Evolutionary conservation across 2,888 invertebrate genomes (phyloP).

Genomic region (Pristionchus mayeri): DNA sequence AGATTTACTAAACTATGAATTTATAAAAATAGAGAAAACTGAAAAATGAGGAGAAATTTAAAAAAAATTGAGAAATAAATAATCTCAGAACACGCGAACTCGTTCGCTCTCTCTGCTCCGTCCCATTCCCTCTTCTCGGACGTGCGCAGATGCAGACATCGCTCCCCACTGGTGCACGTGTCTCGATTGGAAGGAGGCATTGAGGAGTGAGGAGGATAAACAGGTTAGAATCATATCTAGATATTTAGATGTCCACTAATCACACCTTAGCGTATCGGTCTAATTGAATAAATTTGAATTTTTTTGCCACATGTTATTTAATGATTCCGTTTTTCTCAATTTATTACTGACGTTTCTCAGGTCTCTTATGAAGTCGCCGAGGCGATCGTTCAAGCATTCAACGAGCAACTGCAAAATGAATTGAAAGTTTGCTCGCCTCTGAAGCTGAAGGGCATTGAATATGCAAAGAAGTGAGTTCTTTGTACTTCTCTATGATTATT

Average conservation of each 20-base stretch:
- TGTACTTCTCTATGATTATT: too few species aligned
- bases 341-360: not conserved
- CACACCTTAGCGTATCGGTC: too few species aligned
- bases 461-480: not conserved
- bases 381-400: not conserved
- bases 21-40: too few species aligned
- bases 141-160: not conserved
- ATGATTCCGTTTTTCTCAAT: too few species aligned
- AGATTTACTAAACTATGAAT: too few species aligned
- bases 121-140: conserved; percentile 21
- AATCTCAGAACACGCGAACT: not conserved
- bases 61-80: not conserved
- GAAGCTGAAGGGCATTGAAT: not conserved
- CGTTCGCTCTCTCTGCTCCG: conserved; percentile 39
- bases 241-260: too few species aligned
- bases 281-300: too few species aligned
- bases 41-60: too few species aligned
- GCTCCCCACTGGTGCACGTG: conserved; percentile 43
- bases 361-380: not conserved
- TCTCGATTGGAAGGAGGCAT: conserved; percentile 40
- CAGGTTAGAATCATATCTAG: too few species aligned
- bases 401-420: not conserved
- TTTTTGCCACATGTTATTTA: too few species aligned
- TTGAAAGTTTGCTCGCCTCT: not conserved
- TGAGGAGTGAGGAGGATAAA: not conserved